Base-by-base conservation (phyloP, 2,888 invertebrate genomes). In the Stenchaetothrips biformis region DNA sequence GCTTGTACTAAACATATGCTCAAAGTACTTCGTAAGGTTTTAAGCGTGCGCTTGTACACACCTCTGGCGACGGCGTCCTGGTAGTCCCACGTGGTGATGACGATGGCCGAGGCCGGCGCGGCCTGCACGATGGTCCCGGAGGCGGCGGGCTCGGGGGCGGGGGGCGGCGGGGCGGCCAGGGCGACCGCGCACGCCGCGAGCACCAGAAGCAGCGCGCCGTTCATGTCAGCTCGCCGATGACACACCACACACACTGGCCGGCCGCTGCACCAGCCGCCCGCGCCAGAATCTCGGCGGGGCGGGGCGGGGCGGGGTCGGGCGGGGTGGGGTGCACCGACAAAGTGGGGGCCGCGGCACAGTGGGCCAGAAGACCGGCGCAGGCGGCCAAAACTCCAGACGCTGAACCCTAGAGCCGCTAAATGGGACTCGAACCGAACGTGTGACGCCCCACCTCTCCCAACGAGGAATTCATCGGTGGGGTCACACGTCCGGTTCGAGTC, bases 81-180 rank as follows among this genome's bases (percentile, higher is more conserved):
- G 67, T 74, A 74, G 67, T 74, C 67, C 67, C 67, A 74, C 67
- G 67, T 74, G 9, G 67, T 74, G 67, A 74, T 74, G 67, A 74
- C 67, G 67, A 74, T 25, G 67, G 67, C 25, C 9, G 67, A 74
- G 9, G 8, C 67, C 7, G 67, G 67, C 37, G 4, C 37, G 67
- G 67, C 67, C 21, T 25, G 67, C 21, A 74, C 25, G 9, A 25
- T 8, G 25, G 67, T 25, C 67, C 67, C 67, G 21, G 67, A 74
- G 7, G 67, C 18, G 21, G 67, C 21, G n/a, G 67, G 11, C 67
- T 74, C 21, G 67, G 67, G 67, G 21, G 21, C 21, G 18, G 59
- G 18, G 67, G 67, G 21, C 67, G 25, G 67, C 9, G 67, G 21
- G 67, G 25, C 67, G 67, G 21, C 21, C 67, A 11, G 21, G 67